Base-by-base conservation (phyloP, 2,888 invertebrate genomes). In the Drosophila longiperda region DNA sequence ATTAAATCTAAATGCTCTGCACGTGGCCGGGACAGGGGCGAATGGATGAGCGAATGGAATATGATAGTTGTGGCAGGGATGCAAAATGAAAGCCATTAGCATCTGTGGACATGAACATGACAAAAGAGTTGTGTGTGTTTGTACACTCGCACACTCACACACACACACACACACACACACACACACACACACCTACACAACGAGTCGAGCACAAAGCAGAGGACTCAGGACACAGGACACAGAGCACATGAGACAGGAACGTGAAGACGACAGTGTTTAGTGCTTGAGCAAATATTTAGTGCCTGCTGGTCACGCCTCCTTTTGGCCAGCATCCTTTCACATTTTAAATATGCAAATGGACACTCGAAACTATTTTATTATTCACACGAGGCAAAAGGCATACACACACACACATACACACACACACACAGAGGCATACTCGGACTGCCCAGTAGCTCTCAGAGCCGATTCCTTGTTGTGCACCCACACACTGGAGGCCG, bases 321-420 rank as follows among this genome's bases (percentile, higher is more conserved):
- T 38, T 20, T 23, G 26, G 9, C 32, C 34, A 20, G 5, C 53
- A 32, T 23, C 34, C 59, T 26, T 55, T 38, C 57, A 53, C 73
- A 69, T 72, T 80, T 87, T 82, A 87, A 80, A 82, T 82, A 85
- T 87, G 87, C 84, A 85, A 85, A 85, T 87, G 80, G 82, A 84
- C 82, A 73, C 80, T 82, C 72, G 66, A 72, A 87, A 84, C 87
- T 87, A 81, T 83, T 85, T 84, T 87, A 83, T 81, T 84, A 87
- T 87, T 87, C 83, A 75, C 85, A 79, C 81, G 66, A 73, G 79
- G 54, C 60, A 63, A 72, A 64, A 60, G 61, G 73, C 66, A 40
- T 42, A 17, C 66, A 62, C 52, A 38, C 59, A 49, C 49, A 61
- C 55, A 42, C 33, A 52, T 40, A 36, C 65, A 66, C 61, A 67